Evolutionary conservation across 2,888 invertebrate species (phyloP).

Genomic region (Acronicta alni): DNA sequence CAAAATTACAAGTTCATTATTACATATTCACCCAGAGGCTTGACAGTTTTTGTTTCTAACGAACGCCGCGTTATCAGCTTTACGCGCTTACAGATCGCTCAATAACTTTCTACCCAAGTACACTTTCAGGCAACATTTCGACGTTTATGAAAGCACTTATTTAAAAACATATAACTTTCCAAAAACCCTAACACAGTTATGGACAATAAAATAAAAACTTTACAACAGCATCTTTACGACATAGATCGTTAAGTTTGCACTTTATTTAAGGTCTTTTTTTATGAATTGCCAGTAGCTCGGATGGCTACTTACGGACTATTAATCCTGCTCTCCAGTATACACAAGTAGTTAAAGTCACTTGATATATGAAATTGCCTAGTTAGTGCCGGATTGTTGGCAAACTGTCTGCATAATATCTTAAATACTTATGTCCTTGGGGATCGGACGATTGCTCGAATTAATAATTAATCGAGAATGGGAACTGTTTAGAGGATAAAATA

Average conservation of each 20-base stretch:
- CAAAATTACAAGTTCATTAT: no score
- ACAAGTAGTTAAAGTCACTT: slow-evolving; percentile 22
- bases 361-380: slow-evolving; percentile 23
- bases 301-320: slow-evolving; percentile 43
- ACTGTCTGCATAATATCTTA: slow-evolving; percentile 6
- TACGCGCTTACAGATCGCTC: neutral
- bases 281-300: slow-evolving; percentile 39
- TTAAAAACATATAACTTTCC: slow-evolving; percentile 17
- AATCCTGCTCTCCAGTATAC: slow-evolving; percentile 32
- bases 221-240: slow-evolving; percentile 55
- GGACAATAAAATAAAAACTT: slow-evolving; percentile 52
- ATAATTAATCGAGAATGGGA: no score
- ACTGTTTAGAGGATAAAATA: no score
- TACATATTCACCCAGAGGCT: no score
- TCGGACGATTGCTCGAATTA: neutral
- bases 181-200: slow-evolving; percentile 33
- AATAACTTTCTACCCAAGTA: neutral
- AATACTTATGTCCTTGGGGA: slow-evolving; percentile 1
- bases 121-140: neutral
- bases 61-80: neutral
- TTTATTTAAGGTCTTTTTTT: slow-evolving; percentile 59
- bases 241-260: slow-evolving; percentile 54
- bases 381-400: slow-evolving; percentile 20
- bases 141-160: neutral
- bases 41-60: no score